Evolutionary conservation across 2,797 vertebrate genomes (phyloP), one percentile per base, ranked within the genome.

Genomic region (Darevskia mixta): DNA sequence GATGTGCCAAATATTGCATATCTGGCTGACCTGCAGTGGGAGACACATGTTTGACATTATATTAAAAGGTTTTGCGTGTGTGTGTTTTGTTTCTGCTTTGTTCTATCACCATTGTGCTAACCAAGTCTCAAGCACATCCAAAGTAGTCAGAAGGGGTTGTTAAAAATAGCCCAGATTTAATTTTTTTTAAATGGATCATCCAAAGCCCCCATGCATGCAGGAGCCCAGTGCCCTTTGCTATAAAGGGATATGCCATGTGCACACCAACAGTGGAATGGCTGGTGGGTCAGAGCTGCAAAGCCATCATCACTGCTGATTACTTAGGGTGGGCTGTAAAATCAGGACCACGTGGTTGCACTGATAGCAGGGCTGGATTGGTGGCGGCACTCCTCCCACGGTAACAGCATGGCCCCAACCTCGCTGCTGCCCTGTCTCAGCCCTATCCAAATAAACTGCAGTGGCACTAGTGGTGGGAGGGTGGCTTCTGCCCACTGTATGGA

Each of bases 21-120:
- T 87, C 58, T 82, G 55, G 79, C 86, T 66, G 41, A 82, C 71
- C 79, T 73, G 73, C 79, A 75, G 38, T 61, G 45, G 55, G 29
- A 49, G 38, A 45, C 86, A 87, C 79, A 87, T 82, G 86, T 81
- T 87, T 75, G 69, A 87, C 79, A 82, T 87, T 87, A 81, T 61
- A 81, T 79, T 82, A 66, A 81, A 87, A 82, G 35, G 55, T 9
- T 73, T 13, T 77, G 18, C 8, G 9, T 45, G 20, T 29, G 49
- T 55, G 49, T 73, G 58, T 55, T 45, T 55, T 73, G 35, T 15
- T 43, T 20, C 29, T 25, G 18, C 55, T 82, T 81, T 87, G 79
- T 75, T 75, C 71, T 82, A 20, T 18, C 20, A 55, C 79, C 79
- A 82, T 87, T 79, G 75, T 49, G n/a, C 71, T 64, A 73, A 81